These are phyloP conservation scores for Onychomys leucogaster DNA, from an alignment of 2,797 vertebrate species.

Conservation along the genomic window DNA sequence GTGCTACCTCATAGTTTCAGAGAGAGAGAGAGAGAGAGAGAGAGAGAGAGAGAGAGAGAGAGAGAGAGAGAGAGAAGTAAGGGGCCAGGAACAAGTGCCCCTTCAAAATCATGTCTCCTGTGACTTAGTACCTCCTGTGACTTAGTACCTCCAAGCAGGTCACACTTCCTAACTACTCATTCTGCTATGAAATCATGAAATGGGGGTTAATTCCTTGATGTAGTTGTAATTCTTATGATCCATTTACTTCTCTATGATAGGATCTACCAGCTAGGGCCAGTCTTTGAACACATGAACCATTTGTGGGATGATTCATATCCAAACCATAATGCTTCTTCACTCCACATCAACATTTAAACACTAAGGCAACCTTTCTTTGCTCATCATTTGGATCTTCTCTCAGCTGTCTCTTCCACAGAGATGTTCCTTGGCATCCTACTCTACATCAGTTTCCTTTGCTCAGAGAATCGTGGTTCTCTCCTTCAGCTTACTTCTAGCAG, in stretches of 20 bases:
- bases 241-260: neutral
- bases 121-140: neutral
- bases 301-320: neutral
- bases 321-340: neutral
- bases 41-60: neutral
- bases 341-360: neutral
- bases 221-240: neutral
- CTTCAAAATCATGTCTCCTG: neutral
- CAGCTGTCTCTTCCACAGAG: neutral
- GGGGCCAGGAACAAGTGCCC: neutral
- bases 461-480: neutral
- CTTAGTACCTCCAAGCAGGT: neutral
- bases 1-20: neutral
- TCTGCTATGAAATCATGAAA: neutral
- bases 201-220: neutral
- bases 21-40: neutral
- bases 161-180: neutral
- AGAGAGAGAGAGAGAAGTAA: neutral
- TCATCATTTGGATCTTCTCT: slow-evolving; percentile 15
- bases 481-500: neutral
- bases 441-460: neutral
- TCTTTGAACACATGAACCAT: neutral
- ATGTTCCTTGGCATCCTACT: neutral
- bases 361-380: neutral
- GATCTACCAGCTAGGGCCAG: too few relatives aligned